phyloP scores from a whole-genome alignment of 23 tunicate genomes.

The Phallusia fumigata region DNA sequence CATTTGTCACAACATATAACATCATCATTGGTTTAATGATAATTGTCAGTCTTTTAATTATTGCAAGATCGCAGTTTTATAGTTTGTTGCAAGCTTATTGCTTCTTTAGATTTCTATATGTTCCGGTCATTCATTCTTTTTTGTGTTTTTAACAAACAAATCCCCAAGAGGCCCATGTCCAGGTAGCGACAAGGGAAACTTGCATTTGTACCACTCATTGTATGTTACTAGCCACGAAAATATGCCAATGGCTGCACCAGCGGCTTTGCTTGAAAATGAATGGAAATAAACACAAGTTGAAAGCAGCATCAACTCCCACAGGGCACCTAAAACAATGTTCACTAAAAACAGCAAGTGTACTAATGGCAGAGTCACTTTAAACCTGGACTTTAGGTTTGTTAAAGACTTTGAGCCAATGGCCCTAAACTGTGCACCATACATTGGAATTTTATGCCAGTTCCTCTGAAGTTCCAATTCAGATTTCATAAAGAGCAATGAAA shows the following conservation, averaged over 20 bases:
- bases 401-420: slow-evolving; percentile 41
- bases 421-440: slow-evolving; percentile 24
- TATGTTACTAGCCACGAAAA: slow-evolving; percentile 72
- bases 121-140: slow-evolving; percentile 21
- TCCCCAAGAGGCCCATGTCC: slow-evolving; percentile 47
- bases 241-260: slow-evolving; percentile 59
- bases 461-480: slow-evolving; percentile 66
- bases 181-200: slow-evolving; percentile 49
- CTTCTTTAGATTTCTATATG: background rate
- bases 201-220: slow-evolving; percentile 50
- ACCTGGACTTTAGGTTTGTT: slow-evolving; percentile 34
- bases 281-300: slow-evolving; percentile 81
- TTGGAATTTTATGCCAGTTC: slow-evolving; percentile 42
- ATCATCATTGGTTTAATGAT: no score
- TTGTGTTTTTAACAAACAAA: slow-evolving; percentile 16
- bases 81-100: no score
- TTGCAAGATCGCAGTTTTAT: no score
- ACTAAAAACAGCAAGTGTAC: slow-evolving; percentile 45
- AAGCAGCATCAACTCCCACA: slow-evolving; percentile 60
- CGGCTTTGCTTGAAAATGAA: slow-evolving; percentile 55
- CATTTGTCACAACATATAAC: no score
- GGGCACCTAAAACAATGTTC: slow-evolving; percentile 29
- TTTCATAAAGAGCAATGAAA: slow-evolving; percentile 45
- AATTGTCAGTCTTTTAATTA: no score
- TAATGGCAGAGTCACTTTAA: slow-evolving; percentile 9